A percentile compares a stretch with the other conserved stretches of the same genome.
Conservation (phyloP, 2,888 invertebrate genomes). For the Lasioglossum morio region DNA sequence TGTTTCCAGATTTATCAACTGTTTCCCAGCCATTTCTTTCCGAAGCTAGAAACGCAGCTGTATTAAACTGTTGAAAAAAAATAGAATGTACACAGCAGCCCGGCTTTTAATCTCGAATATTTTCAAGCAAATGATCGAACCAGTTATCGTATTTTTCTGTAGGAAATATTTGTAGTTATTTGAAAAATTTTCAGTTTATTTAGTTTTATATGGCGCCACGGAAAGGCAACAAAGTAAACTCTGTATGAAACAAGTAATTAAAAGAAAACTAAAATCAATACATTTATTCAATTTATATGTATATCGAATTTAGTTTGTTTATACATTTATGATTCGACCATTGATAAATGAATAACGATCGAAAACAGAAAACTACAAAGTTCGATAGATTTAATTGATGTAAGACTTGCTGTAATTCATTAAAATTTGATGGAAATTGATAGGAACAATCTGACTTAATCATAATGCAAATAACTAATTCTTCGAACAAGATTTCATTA, state of each 20-base stretch:
- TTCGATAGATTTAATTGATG: no score
- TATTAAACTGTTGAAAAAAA: background rate
- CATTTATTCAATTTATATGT: background rate
- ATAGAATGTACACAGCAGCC: background rate
- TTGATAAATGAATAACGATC: no score
- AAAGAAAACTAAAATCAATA: background rate
- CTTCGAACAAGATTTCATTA: no score
- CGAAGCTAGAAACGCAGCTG: background rate
- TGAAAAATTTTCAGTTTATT: background rate
- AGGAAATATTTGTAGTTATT: background rate
- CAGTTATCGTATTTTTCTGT: background rate
- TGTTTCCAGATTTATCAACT: conserved; percentile 4
- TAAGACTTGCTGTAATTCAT: no score
- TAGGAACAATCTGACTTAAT: no score
- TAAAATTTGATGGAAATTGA: no score
- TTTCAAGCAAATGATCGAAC: background rate
- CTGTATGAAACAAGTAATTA: background rate
- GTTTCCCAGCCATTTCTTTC: background rate
- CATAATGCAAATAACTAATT: no score
- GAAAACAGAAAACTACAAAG: no score
- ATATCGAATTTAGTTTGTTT: no score
- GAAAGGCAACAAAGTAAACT: background rate
- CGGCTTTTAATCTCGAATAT: background rate
- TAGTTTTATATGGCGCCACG: background rate
- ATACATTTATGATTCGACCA: no score